phyloP scores from a whole-genome alignment of 2,797 vertebrate genomes.

The Syndactyla subalaris region DNA sequence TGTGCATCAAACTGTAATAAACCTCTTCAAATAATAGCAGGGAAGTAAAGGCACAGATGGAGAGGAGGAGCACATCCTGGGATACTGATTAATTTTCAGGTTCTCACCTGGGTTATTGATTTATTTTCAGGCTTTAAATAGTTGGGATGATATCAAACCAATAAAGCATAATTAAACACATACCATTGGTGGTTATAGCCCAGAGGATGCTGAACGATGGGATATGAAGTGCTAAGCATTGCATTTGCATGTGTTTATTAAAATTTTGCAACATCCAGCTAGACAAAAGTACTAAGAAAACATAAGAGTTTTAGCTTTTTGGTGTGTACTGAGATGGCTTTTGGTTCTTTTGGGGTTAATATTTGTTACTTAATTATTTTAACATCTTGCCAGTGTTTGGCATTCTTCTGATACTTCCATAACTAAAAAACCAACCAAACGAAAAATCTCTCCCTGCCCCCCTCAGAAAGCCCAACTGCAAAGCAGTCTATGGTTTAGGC shows the following conservation, averaged over 20 bases:
- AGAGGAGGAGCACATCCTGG: slow-evolving; percentile 43
- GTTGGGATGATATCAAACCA: slow-evolving; percentile 45
- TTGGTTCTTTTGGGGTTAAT: background rate
- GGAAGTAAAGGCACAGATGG: slow-evolving; percentile 48
- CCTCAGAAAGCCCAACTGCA: background rate
- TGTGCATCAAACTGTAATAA: slow-evolving; percentile 60
- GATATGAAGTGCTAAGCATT: background rate
- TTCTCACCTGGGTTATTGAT: slow-evolving; percentile 34
- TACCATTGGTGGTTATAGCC: background rate
- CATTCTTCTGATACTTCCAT: background rate
- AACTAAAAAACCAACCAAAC: background rate
- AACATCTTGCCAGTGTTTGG: background rate
- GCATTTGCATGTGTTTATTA: background rate
- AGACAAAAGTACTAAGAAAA: background rate
- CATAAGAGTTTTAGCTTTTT: background rate
- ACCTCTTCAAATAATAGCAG: slow-evolving; percentile 42
- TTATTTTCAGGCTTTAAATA: slow-evolving; percentile 41
- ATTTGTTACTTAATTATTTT: background rate
- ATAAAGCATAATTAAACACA: slow-evolving; percentile 29
- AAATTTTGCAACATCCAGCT: background rate
- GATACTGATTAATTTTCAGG: slow-evolving; percentile 38
- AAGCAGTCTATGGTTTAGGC: background rate
- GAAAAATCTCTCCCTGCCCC: accelerated
- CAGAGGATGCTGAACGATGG: background rate
- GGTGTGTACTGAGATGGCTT: background rate